phyloP scores from a whole-genome alignment of 2,888 invertebrate species.

The Rhaphigaster nebulosa region DNA sequence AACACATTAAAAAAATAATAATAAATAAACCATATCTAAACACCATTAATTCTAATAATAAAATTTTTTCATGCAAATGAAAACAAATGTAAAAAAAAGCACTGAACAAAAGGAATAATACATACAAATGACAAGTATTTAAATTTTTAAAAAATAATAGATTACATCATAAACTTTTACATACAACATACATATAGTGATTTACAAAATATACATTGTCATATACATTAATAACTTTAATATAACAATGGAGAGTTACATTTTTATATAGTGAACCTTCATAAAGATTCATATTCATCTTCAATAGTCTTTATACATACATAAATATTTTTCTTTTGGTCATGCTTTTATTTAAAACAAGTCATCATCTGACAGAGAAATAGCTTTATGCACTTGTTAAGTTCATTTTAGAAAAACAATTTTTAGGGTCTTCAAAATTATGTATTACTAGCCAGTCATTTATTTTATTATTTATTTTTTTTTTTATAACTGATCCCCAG shows the following conservation, averaged over 20 bases:
- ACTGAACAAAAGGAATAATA: not conserved
- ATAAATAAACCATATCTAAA: constrained; percentile 32
- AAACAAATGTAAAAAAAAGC: constrained; percentile 12
- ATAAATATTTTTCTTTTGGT: constrained; percentile 60
- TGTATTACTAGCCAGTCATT: not conserved
- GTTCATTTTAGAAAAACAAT: not conserved
- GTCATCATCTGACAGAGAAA: constrained; percentile 6
- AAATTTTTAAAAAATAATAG: constrained; percentile 10
- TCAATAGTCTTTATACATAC: constrained; percentile 48
- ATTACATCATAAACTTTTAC: constrained; percentile 44
- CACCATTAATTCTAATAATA: constrained; percentile 12
- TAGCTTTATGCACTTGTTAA: not conserved
- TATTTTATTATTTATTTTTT: not conserved
- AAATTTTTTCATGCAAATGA: constrained; percentile 32
- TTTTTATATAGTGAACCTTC: not conserved
- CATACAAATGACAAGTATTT: not conserved
- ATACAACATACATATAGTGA: constrained; percentile 47
- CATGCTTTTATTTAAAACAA: constrained; percentile 60
- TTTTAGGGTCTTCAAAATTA: not conserved
- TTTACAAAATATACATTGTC: constrained; percentile 52
- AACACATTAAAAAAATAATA: not conserved
- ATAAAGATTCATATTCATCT: constrained; percentile 19
- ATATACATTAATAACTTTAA: constrained; percentile 50
- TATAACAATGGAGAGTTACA: constrained; percentile 34
- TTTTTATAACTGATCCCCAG: constrained; percentile 7